A percentile compares a stretch with the other conserved stretches of the same genome.
Evolutionary conservation across 2,888 invertebrate genomes (phyloP).

Genomic region (Prenolepis imparis): DNA sequence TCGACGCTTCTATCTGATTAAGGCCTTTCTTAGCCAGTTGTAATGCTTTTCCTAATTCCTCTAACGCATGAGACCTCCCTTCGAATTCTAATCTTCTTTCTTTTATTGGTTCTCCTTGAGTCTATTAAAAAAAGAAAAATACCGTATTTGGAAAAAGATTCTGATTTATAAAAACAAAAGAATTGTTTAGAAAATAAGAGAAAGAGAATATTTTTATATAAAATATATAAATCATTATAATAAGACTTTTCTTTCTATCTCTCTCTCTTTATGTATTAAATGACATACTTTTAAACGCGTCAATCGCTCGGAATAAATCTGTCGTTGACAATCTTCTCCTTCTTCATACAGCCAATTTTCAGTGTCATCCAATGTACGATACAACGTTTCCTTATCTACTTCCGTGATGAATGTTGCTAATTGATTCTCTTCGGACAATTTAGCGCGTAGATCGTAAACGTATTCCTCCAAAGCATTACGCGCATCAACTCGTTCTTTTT

Average conservation of each 20-base stretch:
- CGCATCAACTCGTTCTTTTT: slow-evolving; percentile 97
- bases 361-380: slow-evolving; percentile 92
- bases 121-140: slow-evolving; percentile 86
- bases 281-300: slow-evolving; percentile 78
- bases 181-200: background rate
- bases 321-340: slow-evolving; percentile 96
- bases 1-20: slow-evolving; percentile 88
- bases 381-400: slow-evolving; percentile 89
- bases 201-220: background rate
- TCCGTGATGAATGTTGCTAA: slow-evolving; percentile 92
- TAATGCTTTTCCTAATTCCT: slow-evolving; percentile 92
- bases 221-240: background rate
- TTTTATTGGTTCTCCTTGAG: slow-evolving; percentile 96
- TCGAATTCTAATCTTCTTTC: slow-evolving; percentile 94
- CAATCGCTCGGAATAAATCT: slow-evolving; percentile 87
- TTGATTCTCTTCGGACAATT: slow-evolving; percentile 92
- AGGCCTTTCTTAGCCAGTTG: slow-evolving; percentile 94
- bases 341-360: slow-evolving; percentile 99
- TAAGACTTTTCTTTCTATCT: background rate
- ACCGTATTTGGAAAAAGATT: background rate
- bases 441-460: slow-evolving; percentile 98
- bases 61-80: slow-evolving; percentile 92
- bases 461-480: slow-evolving; percentile 99
- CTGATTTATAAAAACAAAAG: background rate
- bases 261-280: background rate